A percentile compares a stretch with the other conserved stretches of the same genome.
Evolutionary conservation across 1,140 invertebrate genomes (phyloP).

Genomic region (Euura lappo): DNA sequence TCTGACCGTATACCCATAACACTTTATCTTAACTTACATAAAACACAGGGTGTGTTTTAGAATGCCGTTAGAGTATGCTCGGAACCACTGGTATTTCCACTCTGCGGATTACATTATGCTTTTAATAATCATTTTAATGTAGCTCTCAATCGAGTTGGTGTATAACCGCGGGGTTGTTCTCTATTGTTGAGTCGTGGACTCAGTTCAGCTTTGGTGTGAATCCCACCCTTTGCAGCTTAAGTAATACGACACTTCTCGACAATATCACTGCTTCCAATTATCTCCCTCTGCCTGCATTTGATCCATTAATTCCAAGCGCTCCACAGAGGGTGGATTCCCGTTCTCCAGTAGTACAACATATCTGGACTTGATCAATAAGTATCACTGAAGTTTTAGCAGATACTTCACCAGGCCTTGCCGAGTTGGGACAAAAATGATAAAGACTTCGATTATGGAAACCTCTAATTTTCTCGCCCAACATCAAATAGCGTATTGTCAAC

Average conservation of each 20-base stretch:
- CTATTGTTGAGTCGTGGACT: too few relatives aligned
- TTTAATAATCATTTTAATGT: not conserved
- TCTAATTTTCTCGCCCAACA: too few relatives aligned
- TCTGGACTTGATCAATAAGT: not conserved
- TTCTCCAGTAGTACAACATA: not conserved
- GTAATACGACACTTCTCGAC: not conserved
- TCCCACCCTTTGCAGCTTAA: not conserved
- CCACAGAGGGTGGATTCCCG: not conserved
- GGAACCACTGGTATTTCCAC: not conserved
- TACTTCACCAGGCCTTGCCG: too few relatives aligned
- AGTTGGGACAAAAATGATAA: too few relatives aligned
- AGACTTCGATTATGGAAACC: too few relatives aligned
- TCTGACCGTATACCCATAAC: not conserved
- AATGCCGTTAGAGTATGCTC: slow-evolving; percentile 2
- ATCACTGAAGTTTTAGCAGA: not conserved
- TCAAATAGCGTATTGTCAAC: too few relatives aligned
- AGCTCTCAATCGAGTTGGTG: not conserved
- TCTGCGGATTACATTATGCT: not conserved
- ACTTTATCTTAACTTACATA: slow-evolving; percentile 7
- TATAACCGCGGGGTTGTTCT: too few relatives aligned
- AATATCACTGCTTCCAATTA: not conserved
- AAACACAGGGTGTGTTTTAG: slow-evolving; percentile 1
- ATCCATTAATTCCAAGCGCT: not conserved
- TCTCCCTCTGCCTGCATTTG: not conserved
- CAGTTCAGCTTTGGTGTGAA: not conserved